phyloP scores from a whole-genome alignment of 2,113 vertebrate genomes.

The Corvus moneduloides region DNA sequence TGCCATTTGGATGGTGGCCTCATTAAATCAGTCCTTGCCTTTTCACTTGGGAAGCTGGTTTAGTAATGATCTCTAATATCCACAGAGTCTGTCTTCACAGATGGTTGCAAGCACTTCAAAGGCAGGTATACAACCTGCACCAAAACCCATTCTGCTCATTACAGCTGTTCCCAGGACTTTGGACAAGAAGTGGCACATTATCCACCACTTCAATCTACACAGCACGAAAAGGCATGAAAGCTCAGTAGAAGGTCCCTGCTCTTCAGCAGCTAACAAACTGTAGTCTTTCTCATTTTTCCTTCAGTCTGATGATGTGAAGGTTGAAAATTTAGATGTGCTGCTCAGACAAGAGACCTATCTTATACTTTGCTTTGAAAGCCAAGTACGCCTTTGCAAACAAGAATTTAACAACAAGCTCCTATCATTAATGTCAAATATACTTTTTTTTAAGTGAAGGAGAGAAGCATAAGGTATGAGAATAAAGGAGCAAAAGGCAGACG shows the following conservation, averaged over 20 bases:
- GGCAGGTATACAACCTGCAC: conserved; percentile 20
- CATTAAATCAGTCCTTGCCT: conserved; percentile 48
- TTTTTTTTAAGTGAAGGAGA: not conserved
- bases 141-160: conserved; percentile 30
- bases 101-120: conserved; percentile 48
- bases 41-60: conserved; percentile 34
- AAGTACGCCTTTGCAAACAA: not conserved
- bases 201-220: not conserved
- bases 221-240: conserved; percentile 29
- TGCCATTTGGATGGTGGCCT: conserved; percentile 15
- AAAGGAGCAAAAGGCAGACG: not conserved
- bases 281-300: not conserved
- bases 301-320: not conserved
- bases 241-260: conserved; percentile 4
- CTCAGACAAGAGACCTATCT: not conserved
- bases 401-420: not conserved
- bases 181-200: conserved; percentile 25
- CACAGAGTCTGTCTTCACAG: conserved; percentile 36
- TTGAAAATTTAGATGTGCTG: not conserved
- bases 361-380: not conserved
- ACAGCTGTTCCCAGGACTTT: conserved; percentile 42
- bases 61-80: conserved; percentile 36
- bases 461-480: not conserved
- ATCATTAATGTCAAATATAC: not conserved
- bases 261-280: not conserved